Base-by-base conservation (phyloP, 2,888 invertebrate species). In the Eristalis pertinax region DNA sequence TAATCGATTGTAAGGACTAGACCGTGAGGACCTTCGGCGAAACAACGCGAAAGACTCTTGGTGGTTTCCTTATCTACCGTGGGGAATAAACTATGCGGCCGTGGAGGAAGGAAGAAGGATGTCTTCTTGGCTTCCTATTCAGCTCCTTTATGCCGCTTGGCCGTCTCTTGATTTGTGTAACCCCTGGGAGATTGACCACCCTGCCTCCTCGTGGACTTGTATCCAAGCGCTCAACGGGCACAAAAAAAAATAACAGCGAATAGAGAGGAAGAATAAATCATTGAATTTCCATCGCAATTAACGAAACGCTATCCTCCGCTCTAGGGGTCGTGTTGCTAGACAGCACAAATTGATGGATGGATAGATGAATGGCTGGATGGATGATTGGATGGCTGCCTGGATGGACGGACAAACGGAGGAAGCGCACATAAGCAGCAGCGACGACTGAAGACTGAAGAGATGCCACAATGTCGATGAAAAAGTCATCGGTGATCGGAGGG, bases 241-340 rank as follows among this genome's bases (percentile, higher is more conserved):
- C 29, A 22, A 56, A 43, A 73, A 76, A 43, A 80, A 64, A 68
- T 73, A 69, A 69, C 13, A 29, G 43, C 50, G 26, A 75, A 70
- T 69, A 78, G 69, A 78, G 64, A 65, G 73, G 65, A 67, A 65
- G 78, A 82, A 86, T 86, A 86, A 87, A 84, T 87, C 87, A 87
- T 84, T 80, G 87, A 80, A 87, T 87, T 87, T 87, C 87, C 83
- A 83, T 87, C 58, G 79, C 79, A 87, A 87, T 87, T 87, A 87
- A 83, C 83, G 87, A 73, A 83, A 83, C 79, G 79, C 82, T 83
- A 87, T 87, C 83, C 87, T 63, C 75, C 50, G 35, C 50, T 50
- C 50, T 50, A 8, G 50, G 79, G 79, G 72, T 83, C 72, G 87
- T 50, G 67, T 77, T 85, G 65, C 58, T 35, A 43, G 77, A 79